Conservation (phyloP, 2,113 vertebrate species). For the Microcebus murinus region DNA sequence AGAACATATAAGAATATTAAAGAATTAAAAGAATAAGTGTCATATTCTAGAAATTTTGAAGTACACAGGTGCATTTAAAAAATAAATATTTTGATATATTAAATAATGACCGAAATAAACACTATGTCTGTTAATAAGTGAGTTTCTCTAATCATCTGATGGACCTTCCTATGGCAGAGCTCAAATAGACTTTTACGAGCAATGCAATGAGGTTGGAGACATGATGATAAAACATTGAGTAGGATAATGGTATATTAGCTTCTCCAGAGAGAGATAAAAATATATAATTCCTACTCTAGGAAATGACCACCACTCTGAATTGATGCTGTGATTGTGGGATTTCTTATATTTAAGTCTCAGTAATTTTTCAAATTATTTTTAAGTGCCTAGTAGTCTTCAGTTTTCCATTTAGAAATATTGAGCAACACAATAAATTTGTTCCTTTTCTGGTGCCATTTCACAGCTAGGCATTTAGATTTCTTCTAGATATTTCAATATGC, state of each 20-base stretch:
- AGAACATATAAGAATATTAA: neutral
- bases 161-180: neutral
- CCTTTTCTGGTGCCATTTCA: neutral
- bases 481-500: neutral
- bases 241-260: neutral
- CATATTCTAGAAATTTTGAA: neutral
- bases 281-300: neutral
- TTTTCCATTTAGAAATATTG: constrained; percentile 19
- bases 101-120: neutral
- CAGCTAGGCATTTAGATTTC: neutral
- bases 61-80: neutral
- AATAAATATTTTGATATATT: neutral
- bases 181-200: neutral
- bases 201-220: neutral
- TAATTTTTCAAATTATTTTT: neutral
- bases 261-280: neutral
- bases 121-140: neutral
- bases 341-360: neutral
- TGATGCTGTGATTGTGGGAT: neutral
- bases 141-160: neutral
- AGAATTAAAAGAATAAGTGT: neutral
- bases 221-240: neutral
- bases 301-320: neutral
- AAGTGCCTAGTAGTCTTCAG: neutral
- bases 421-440: neutral